phyloP scores from a whole-genome alignment of 2,888 invertebrate species.

The Leistus spinibarbis region DNA sequence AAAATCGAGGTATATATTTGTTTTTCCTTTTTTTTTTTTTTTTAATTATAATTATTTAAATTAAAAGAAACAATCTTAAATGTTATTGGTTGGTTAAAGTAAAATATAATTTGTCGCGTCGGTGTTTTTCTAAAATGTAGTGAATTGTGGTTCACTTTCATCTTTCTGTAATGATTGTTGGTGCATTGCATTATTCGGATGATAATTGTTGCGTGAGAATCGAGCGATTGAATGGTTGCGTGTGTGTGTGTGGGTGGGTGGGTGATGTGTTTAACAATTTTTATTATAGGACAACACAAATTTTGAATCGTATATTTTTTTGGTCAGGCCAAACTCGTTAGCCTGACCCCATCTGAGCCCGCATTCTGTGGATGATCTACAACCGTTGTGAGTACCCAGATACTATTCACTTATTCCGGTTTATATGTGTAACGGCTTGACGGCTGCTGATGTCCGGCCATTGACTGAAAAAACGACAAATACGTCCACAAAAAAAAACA shows the following conservation, averaged over 20 bases:
- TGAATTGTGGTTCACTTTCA: not conserved
- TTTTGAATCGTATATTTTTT: slow-evolving; percentile 40
- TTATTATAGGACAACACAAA: slow-evolving; percentile 46
- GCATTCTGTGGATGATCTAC: not conserved
- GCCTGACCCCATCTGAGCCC: slow-evolving; percentile 7
- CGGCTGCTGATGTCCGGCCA: not conserved
- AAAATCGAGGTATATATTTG: no score
- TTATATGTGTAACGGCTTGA: not conserved
- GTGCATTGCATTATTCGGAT: slow-evolving; percentile 10
- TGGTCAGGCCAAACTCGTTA: slow-evolving; percentile 27
- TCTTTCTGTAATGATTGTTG: not conserved
- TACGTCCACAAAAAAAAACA: not conserved
- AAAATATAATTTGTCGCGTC: slow-evolving; percentile 1
- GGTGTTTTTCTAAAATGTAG: slow-evolving; percentile 1
- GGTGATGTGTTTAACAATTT: slow-evolving; percentile 43
- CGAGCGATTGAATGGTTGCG: slow-evolving; percentile 40
- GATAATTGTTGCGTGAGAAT: slow-evolving; percentile 20
- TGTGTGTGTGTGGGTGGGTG: slow-evolving; percentile 36
- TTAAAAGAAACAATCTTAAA: not conserved
- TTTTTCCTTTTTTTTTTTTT: not conserved
- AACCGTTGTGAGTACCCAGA: not conserved
- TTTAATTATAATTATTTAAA: slow-evolving; percentile 8
- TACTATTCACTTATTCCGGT: not conserved
- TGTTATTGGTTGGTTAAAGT: not conserved
- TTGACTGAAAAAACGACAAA: not conserved